Evolutionary conservation across 92 coral and sea anemone species (phyloP).

Genomic region (Actinostola sp.): DNA sequence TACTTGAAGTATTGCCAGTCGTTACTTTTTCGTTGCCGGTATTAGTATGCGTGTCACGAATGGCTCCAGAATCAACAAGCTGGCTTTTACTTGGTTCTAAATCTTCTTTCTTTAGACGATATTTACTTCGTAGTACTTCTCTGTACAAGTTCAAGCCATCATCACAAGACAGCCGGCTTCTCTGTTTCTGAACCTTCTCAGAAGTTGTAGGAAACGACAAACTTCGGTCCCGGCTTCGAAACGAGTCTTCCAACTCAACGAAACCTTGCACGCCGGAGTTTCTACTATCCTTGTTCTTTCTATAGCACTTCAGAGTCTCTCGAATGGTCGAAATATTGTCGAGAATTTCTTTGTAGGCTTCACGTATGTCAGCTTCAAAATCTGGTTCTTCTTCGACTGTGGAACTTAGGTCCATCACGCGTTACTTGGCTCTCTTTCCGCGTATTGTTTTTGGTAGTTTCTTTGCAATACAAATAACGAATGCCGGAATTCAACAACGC

Average conservation of each 20-base stretch:
- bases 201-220: background rate
- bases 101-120: background rate
- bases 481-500: no score
- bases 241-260: background rate
- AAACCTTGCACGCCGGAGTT: background rate
- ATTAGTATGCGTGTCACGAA: background rate
- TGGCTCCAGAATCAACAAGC: no score
- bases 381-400: background rate
- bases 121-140: background rate
- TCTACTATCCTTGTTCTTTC: background rate
- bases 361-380: conserved; percentile 13
- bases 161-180: background rate
- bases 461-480: no score
- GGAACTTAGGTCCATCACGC: background rate
- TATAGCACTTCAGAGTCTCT: conserved; percentile 1
- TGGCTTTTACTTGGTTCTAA: background rate
- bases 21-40: background rate
- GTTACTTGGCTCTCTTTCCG: background rate
- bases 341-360: conserved; percentile 19
- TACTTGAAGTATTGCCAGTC: no score
- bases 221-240: conserved; percentile 1
- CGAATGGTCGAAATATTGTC: conserved; percentile 17
- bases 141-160: no score
- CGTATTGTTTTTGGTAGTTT: background rate
- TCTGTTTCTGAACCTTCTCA: background rate